Evolutionary conservation across 2,113 vertebrate genomes (phyloP).

Genomic region (Columba janthina): DNA sequence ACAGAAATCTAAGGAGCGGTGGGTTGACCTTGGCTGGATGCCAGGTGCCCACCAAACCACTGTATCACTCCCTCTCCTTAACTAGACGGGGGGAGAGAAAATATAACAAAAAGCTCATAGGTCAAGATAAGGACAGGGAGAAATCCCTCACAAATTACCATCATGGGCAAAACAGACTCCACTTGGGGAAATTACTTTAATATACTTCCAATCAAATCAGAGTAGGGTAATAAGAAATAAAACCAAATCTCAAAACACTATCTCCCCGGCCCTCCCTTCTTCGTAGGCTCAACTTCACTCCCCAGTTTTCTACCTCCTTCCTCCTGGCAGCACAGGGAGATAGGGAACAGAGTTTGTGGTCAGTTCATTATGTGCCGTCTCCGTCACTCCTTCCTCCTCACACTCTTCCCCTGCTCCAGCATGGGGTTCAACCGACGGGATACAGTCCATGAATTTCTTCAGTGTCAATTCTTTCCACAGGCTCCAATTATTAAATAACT

Average conservation of each 20-base stretch:
- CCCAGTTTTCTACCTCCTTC: not conserved
- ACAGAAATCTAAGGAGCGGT: not conserved
- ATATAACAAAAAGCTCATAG: fast-evolving
- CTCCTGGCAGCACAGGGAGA: fast-evolving
- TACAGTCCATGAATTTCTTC: not conserved
- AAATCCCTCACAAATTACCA: not conserved
- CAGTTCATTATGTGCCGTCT: not conserved
- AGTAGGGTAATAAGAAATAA: not conserved
- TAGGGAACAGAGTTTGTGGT: fast-evolving
- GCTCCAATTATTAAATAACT: not conserved
- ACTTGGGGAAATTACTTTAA: not conserved
- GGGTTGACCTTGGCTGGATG: fast-evolving
- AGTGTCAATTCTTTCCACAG: fast-evolving
- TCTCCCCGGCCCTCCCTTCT: not conserved
- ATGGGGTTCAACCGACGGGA: fast-evolving
- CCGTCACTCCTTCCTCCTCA: not conserved
- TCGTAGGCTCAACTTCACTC: not conserved
- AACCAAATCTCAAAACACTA: not conserved
- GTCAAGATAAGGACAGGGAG: not conserved
- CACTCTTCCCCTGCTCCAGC: not conserved
- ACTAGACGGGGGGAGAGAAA: not conserved
- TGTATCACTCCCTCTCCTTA: not conserved
- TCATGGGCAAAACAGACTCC: fast-evolving
- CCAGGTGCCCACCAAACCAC: not conserved
- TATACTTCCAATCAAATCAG: not conserved